Evolutionary conservation across 2,888 invertebrate genomes (phyloP).

Genomic region (Ctenicera cuprea): DNA sequence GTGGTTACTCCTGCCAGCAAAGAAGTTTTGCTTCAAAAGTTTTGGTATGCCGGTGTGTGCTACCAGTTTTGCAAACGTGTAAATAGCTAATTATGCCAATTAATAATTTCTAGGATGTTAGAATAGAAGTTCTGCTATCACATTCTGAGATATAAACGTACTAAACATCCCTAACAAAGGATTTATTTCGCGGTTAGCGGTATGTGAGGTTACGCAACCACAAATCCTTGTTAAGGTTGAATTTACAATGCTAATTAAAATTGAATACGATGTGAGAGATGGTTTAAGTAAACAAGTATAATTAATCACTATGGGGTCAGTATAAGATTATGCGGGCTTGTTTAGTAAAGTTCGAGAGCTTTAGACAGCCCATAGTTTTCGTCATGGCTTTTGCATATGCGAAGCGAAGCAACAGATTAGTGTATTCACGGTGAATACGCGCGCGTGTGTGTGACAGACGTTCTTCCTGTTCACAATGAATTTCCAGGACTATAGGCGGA

Average conservation of each 20-base stretch:
- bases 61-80: not conserved
- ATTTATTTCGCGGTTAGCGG: conserved; percentile 46
- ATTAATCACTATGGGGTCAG: conserved; percentile 53
- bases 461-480: not conserved
- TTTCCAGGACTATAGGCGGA: not conserved
- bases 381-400: conserved; percentile 18
- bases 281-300: conserved; percentile 50
- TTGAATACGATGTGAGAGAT: conserved; percentile 56
- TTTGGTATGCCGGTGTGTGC: too few relatives aligned
- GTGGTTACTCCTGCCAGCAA: too few relatives aligned
- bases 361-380: conserved; percentile 31
- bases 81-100: conserved; percentile 21
- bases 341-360: conserved; percentile 38
- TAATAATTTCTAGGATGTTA: conserved; percentile 16
- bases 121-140: conserved; percentile 17
- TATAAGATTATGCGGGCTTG: conserved; percentile 46
- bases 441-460: not conserved
- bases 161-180: conserved; percentile 37
- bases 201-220: conserved; percentile 56
- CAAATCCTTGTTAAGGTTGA: conserved; percentile 59
- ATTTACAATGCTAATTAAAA: conserved; percentile 62
- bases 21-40: too few relatives aligned
- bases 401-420: conserved; percentile 12
- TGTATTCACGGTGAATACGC: too few relatives aligned
- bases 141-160: conserved; percentile 21